phyloP scores from a whole-genome alignment of 35 echinoderm and acorn worm genomes.

The Patiria miniata region DNA sequence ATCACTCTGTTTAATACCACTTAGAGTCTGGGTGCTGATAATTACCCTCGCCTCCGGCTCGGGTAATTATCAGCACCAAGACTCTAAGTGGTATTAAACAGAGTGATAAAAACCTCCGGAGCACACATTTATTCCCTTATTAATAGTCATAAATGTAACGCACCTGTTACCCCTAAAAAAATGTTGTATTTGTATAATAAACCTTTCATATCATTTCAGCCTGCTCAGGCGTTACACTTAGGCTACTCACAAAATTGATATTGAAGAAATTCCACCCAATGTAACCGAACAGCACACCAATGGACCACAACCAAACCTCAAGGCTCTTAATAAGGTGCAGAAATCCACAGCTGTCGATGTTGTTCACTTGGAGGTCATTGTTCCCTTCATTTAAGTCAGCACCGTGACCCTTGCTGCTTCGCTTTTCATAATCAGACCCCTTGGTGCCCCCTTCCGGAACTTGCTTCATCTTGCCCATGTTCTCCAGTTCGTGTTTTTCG shows the following conservation, averaged over 20 bases:
- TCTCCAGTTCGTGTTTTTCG: neutral
- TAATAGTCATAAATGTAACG: no score
- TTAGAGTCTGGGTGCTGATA: no score
- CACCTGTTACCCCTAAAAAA: no score
- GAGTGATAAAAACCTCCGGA: no score
- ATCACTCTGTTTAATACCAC: no score
- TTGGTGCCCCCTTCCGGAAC: neutral
- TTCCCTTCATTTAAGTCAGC: neutral
- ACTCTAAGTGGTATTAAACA: no score
- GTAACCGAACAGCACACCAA: neutral
- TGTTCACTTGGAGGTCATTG: neutral
- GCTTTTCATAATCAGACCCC: neutral
- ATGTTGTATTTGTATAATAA: no score
- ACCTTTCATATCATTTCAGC: no score
- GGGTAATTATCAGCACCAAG: no score
- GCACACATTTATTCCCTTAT: no score
- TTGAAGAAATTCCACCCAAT: neutral
- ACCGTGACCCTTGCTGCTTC: neutral
- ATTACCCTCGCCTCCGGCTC: no score
- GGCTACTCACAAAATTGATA: constrained; percentile 9
- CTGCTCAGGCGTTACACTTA: no score
- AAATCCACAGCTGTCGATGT: neutral
- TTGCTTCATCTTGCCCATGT: neutral
- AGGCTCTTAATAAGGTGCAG: neutral
- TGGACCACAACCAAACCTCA: neutral